Conservation (phyloP, 2,888 invertebrate species). For the Pegoplata infirma region DNA sequence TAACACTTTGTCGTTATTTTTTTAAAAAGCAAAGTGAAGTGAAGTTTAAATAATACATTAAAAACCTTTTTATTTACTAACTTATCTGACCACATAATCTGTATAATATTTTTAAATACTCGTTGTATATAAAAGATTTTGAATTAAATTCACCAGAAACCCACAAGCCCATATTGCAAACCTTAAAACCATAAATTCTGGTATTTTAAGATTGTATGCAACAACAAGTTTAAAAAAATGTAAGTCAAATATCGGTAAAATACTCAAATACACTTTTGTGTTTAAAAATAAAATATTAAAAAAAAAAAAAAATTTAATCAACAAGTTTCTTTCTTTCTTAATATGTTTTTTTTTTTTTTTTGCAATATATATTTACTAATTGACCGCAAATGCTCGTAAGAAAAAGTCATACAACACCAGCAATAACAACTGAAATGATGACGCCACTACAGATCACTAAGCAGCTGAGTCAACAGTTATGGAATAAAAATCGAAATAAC, state of each 20-base stretch:
- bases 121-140: not conserved
- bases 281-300: not conserved
- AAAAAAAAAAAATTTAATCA: not conserved
- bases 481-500: conserved; percentile 21
- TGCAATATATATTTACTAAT: not conserved
- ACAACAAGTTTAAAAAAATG: not conserved
- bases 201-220: not conserved
- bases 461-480: conserved; percentile 54
- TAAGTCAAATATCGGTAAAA: conserved; percentile 27
- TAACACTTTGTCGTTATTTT: conserved; percentile 39
- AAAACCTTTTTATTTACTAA: conserved; percentile 16
- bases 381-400: conserved; percentile 29
- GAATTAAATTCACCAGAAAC: conserved; percentile 35
- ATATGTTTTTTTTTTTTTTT: not conserved
- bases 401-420: not conserved
- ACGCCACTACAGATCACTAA: conserved; percentile 31
- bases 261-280: not conserved
- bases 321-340: not conserved
- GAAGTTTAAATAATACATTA: not conserved
- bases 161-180: conserved; percentile 47
- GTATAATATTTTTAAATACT: conserved; percentile 13
- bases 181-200: not conserved
- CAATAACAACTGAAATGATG: conserved; percentile 18
- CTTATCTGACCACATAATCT: conserved; percentile 44
- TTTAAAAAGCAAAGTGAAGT: conserved; percentile 13